A percentile compares a stretch with the other conserved stretches of the same genome.
Evolutionary conservation across 2,113 vertebrate genomes (phyloP).

Genomic region (Laticauda colubrina): DNA sequence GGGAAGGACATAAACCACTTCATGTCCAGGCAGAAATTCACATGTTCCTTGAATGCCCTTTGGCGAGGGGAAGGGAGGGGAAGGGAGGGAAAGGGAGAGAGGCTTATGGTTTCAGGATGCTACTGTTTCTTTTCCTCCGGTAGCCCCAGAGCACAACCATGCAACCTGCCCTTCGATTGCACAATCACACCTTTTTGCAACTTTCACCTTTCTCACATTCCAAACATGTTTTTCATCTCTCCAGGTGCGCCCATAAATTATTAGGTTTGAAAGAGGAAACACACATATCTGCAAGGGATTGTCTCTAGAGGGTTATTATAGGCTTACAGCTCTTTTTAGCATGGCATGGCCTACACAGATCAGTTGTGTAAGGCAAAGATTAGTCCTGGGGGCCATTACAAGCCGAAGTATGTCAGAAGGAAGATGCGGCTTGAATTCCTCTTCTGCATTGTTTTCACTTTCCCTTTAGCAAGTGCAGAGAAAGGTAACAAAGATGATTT

Average conservation of each 20-base stretch:
- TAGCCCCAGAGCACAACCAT: not conserved
- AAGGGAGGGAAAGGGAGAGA: too few species aligned
- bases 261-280: not conserved
- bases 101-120: not conserved
- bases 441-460: not conserved
- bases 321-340: not conserved
- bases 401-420: not conserved
- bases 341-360: rapidly evolving
- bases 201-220: constrained; percentile 33
- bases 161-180: constrained; percentile 25
- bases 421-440: too few species aligned
- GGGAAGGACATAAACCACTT: not conserved
- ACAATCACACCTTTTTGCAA: constrained; percentile 17
- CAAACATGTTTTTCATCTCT: constrained; percentile 19
- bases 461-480: not conserved
- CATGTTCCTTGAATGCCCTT: not conserved
- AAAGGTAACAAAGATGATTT: too few species aligned
- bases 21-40: not conserved
- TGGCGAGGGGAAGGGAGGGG: too few species aligned
- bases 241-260: constrained; percentile 29
- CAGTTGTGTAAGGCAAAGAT: not conserved
- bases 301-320: too few species aligned
- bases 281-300: not conserved
- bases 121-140: constrained; percentile 12
- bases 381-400: not conserved